Evolutionary conservation across 2,113 vertebrate species (phyloP).

Genomic region (Climacteris rufus): DNA sequence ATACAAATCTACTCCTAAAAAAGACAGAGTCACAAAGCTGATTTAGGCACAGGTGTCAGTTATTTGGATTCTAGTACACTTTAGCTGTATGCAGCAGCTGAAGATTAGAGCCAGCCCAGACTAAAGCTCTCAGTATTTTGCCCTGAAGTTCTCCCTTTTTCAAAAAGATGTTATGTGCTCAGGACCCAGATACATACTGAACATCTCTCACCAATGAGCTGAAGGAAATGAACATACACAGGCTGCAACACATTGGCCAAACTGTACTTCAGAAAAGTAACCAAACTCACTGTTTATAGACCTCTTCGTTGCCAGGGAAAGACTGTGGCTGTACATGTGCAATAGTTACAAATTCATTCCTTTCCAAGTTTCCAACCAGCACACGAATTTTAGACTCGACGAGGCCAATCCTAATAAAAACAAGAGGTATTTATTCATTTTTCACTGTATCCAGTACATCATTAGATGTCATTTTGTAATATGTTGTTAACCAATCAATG

Average conservation of each 20-base stretch:
- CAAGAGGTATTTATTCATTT: not conserved
- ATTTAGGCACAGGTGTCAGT: not conserved
- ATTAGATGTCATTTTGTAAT: not conserved
- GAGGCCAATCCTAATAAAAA: slow-evolving; percentile 85
- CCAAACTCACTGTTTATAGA: slow-evolving; percentile 81
- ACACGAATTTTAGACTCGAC: slow-evolving; percentile 98
- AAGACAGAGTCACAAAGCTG: not conserved
- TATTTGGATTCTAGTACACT: not conserved
- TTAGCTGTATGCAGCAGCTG: not conserved
- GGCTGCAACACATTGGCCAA: not conserved
- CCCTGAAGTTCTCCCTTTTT: not conserved
- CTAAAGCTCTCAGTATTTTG: not conserved
- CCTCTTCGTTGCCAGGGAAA: slow-evolving; percentile 86
- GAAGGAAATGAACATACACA: not conserved
- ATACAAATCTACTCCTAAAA: slow-evolving; percentile 84
- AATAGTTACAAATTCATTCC: slow-evolving; percentile 93
- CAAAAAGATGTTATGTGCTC: not conserved
- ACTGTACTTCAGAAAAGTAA: not conserved
- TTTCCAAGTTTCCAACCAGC: slow-evolving; percentile 92
- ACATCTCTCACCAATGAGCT: not conserved
- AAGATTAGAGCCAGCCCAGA: not conserved
- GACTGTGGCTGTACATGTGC: slow-evolving; percentile 96
- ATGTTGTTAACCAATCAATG: not conserved
- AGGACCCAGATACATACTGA: not conserved
- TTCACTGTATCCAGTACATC: not conserved